A percentile compares a stretch with the other conserved stretches of the same genome.
Evolutionary conservation across 1,140 invertebrate genomes (phyloP).

Genomic region (Anastatus disparis): DNA sequence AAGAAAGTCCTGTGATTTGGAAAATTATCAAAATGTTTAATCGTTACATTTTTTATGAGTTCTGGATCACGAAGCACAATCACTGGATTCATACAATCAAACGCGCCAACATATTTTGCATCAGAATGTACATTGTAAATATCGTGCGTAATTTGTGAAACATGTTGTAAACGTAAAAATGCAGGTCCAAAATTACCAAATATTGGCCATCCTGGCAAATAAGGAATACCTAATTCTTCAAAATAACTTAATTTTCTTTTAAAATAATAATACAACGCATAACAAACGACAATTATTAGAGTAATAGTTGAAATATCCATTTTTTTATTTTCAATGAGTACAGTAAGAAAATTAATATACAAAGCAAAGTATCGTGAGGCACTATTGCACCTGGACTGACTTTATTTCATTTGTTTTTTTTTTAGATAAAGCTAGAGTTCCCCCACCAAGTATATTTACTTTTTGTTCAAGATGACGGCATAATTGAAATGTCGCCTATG

Average conservation of each 20-base stretch:
- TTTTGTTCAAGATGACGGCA: too few species aligned
- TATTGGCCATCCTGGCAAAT: background rate
- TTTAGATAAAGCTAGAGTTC: too few species aligned
- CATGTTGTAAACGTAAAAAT: background rate
- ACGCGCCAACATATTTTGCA: constrained; percentile 64
- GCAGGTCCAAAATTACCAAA: background rate
- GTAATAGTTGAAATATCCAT: too few species aligned
- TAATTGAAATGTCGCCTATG: too few species aligned
- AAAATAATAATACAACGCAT: background rate
- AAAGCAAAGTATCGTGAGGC: too few species aligned
- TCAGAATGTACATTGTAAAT: too few species aligned
- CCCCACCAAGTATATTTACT: too few species aligned
- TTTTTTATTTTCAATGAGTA: too few species aligned
- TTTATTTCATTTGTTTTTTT: too few species aligned
- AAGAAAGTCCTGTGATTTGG: constrained; percentile 66
- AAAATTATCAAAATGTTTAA: constrained; percentile 77
- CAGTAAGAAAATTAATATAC: too few species aligned
- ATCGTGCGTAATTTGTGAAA: background rate
- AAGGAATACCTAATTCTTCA: too few species aligned
- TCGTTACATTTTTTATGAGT: constrained; percentile 69
- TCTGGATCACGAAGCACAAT: constrained; percentile 71
- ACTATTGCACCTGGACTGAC: too few species aligned
- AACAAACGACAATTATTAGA: background rate
- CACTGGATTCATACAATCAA: constrained; percentile 66
- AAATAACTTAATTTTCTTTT: background rate